phyloP scores from a whole-genome alignment of 2,113 vertebrate species.

The Rhinichthys klamathensis region DNA sequence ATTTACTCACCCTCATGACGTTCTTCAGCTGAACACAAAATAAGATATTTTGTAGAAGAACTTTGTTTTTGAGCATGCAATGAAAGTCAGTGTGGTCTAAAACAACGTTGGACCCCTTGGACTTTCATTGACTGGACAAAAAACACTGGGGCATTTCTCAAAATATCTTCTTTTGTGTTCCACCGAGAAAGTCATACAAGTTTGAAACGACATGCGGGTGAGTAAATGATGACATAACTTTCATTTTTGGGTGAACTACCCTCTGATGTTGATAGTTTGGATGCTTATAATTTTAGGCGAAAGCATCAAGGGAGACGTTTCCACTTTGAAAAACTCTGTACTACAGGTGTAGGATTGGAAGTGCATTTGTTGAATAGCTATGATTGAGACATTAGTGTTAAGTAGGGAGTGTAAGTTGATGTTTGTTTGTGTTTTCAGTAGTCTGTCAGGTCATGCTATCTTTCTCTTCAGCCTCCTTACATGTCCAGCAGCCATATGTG shows the following conservation, averaged over 20 bases:
- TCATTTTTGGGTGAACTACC: background rate
- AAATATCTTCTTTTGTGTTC: background rate
- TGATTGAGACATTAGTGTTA: background rate
- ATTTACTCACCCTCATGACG: background rate
- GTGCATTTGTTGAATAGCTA: background rate
- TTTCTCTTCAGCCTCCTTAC: background rate
- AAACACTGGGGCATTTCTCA: background rate
- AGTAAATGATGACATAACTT: background rate
- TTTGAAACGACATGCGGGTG: background rate
- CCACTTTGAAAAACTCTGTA: background rate
- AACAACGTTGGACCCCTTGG: background rate
- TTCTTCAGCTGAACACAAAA: background rate
- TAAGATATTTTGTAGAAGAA: background rate
- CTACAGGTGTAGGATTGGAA: background rate
- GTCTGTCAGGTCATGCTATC: constrained; percentile 6
- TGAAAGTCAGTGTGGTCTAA: background rate
- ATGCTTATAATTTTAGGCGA: background rate
- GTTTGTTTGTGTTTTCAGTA: background rate
- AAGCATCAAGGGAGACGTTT: background rate
- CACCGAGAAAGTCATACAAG: background rate
- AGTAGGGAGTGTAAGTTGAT: background rate
- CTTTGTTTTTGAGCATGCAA: background rate
- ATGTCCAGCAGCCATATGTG: constrained; percentile 25
- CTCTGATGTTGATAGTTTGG: background rate
- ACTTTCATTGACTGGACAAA: background rate